Evolutionary conservation across 1,140 invertebrate genomes (phyloP).

Genomic region (Drosophila athabasca): DNA sequence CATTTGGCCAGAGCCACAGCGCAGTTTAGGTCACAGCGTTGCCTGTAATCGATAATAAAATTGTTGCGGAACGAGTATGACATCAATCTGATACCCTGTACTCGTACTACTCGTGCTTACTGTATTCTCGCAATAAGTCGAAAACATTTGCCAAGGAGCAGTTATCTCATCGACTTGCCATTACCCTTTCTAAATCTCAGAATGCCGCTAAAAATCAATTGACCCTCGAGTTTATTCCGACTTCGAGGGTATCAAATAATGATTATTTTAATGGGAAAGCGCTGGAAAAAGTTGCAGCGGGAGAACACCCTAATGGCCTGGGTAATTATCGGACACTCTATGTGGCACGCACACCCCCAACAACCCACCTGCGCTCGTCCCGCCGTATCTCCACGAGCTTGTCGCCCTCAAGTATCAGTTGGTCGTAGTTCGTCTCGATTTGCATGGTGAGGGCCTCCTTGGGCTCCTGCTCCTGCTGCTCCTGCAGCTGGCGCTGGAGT

Average conservation of each 20-base stretch:
- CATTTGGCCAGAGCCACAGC: constrained; percentile 70
- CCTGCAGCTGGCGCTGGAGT: constrained; percentile 72
- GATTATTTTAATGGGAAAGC: constrained; percentile 7
- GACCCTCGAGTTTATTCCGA: too few species aligned
- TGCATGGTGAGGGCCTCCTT: constrained; percentile 78
- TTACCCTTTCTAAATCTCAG: too few species aligned
- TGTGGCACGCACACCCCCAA: too few species aligned
- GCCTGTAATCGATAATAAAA: constrained; percentile 55
- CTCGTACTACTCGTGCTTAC: too few species aligned
- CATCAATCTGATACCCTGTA: not conserved
- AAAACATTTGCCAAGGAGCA: too few species aligned
- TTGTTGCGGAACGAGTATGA: not conserved
- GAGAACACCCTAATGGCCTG: constrained; percentile 6
- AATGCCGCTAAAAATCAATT: too few species aligned
- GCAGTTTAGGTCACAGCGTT: constrained; percentile 76
- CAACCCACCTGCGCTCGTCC: constrained; percentile 65
- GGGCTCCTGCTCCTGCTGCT: constrained; percentile 76
- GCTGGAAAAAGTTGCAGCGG: not conserved
- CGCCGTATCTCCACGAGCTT: constrained; percentile 76
- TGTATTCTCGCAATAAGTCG: too few species aligned
- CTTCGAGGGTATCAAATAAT: not conserved
- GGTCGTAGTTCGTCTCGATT: constrained; percentile 82
- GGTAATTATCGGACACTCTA: constrained; percentile 14
- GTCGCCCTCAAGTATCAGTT: constrained; percentile 77
- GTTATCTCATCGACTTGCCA: too few species aligned